Evolutionary conservation across 2,888 invertebrate species (phyloP), one percentile per base, ranked within the genome.

Genomic region (Drosophila borealis): DNA sequence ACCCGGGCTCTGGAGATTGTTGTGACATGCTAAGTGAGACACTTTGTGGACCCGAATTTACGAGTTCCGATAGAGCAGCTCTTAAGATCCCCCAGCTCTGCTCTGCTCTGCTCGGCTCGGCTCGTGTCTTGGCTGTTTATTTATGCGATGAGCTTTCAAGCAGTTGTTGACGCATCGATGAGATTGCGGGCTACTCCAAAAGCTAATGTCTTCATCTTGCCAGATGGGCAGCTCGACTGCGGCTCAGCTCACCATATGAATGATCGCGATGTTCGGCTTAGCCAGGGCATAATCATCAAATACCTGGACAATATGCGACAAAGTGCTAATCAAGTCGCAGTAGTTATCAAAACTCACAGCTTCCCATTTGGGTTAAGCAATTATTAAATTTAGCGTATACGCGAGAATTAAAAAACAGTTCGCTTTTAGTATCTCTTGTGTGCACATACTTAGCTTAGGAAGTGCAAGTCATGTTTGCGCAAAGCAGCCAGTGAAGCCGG

Each of bases 21-120:
- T 86, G 50, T 89, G 85, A 86, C 85, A 86, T 48, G 72, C 72
- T 76, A 84, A 84, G 80, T 81, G 78, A 78, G 75, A 64, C 84
- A 78, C 76, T 80, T 68, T 73, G 55, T 59, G 60, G 10, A 6
- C 19, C 6, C 10, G 25, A 63, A 76, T 84, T 89, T 81, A 89
- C 72, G 85, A 65, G 72, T 54, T 62, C 70, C 54, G 63, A 74
- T 85, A 79, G 60, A 53, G 41, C 33, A 34, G 42, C 50, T 56
- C 51, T 59, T 54, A 45, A 63, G 65, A 56, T 63, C 4, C 29
- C 44, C 37, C 37, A 46, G 25, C 4, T 34, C n/a, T 11, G 8
- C n/a, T 19, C 29, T 8, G 5, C 21, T 21, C 25, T 11, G 8
- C n/a, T 19, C 29, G 29, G 5, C 21, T 21, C 25, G 36, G 37